Conservation (phyloP, 2,888 invertebrate species). For the Crematogaster levior region DNA sequence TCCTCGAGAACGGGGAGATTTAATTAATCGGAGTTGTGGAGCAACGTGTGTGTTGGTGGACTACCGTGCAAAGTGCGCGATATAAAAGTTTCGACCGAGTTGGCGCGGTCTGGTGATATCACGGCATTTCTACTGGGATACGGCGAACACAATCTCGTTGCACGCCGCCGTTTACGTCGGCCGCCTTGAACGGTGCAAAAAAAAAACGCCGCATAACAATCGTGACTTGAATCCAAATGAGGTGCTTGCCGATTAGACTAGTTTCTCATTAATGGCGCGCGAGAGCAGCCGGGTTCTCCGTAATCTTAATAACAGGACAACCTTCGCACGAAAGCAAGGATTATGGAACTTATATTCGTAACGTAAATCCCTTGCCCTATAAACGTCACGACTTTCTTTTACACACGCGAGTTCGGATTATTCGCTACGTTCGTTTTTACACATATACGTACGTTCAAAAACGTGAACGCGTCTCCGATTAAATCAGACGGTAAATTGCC, state of each 20-base stretch:
- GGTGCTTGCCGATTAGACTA: background rate
- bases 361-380: background rate
- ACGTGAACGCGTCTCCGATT: background rate
- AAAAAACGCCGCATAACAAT: slow-evolving; percentile 3
- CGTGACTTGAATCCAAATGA: slow-evolving; percentile 22
- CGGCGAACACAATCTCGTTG: slow-evolving; percentile 14
- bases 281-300: background rate
- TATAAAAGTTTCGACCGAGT: slow-evolving; percentile 19
- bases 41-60: background rate
- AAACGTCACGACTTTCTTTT: background rate
- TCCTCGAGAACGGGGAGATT: background rate
- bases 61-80: slow-evolving; percentile 7
- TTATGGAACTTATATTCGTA: background rate
- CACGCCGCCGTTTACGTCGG: background rate
- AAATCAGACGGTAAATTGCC: slow-evolving; percentile 7
- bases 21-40: slow-evolving; percentile 28
- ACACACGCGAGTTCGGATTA: background rate
- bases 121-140: slow-evolving; percentile 29
- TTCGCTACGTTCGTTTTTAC: background rate
- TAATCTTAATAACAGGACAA: background rate
- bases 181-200: background rate
- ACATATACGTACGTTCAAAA: background rate
- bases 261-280: slow-evolving; percentile 7
- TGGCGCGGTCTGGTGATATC: slow-evolving; percentile 17
- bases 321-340: background rate